Base-by-base conservation (phyloP, 2,888 invertebrate genomes). In the Cactoblastis cactorum region DNA sequence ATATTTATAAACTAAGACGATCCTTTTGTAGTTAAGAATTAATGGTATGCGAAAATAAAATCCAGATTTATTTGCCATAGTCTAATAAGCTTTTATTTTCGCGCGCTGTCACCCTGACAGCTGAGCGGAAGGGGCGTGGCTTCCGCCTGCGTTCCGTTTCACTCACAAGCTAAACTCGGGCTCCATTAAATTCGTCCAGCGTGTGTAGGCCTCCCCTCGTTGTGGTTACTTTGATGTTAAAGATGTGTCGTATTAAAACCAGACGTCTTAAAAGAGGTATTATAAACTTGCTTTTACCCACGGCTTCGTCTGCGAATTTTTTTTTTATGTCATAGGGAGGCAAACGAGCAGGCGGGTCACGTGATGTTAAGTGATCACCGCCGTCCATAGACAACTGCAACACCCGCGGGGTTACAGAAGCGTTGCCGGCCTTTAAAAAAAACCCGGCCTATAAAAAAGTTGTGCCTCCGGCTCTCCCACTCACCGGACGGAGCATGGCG, bases 101-200 rank as follows among this genome's bases (percentile, higher is more conserved):
- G 74, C 77, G 75, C 77, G 76, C 73, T 77, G 72, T 80, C 77
- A 74, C 60, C 56, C 57, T 76, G 75, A 72, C 74, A 73, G 69
- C 57, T 52, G 72, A 61, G 68, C 83, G 84, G 84, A 85, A 82
- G 76, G 77, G 84, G 84, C 82, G 84, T 81, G 83, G 78, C 67
- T 74, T 76, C 76, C 79, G 76, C 74, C 65, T 69, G 67, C 78
- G 81, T 80, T 83, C 76, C 81, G 74, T 78, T 80, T 77, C 72
- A 71, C 77, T 37, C 37, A 37, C 37, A 37, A 37, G 67, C 71
- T 63, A 63, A 67, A 70, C 64, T 69, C 63, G 58, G 57, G 56
- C 57, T 51, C 65, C 69, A 71, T 71, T 71, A 70, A 65, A 54
- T 39, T 6, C 18, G 49, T 14, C 34, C 33, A 49, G 18, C n/a